Evolutionary conservation across 2,797 vertebrate genomes (phyloP), one percentile per base, ranked within the genome.

Genomic region (Apogon talboti): DNA sequence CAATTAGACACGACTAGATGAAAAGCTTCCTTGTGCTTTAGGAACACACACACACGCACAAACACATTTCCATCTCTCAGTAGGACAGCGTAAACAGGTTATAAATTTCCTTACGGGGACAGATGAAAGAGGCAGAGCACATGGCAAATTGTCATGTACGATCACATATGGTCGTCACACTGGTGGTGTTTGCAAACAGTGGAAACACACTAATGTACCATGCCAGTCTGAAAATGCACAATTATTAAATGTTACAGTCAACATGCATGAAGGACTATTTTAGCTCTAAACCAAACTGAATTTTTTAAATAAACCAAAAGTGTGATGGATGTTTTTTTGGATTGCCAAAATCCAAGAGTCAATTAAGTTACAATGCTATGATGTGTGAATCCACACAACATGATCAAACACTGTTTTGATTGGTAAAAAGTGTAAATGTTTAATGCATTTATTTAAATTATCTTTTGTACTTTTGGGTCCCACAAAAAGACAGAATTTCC

Each of bases 121-220:
- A 74, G 72, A 85, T 85, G 76, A 87, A 90, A 86, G 84, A 73
- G 66, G 53, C 48, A 43, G 63, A 58, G 71, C 69, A 74, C 64
- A 59, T 71, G 71, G 75, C 44, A 73, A 74, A 76, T 61, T 74
- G 79, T 82, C 74, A 49, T 82, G 68, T 74, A 62, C 44, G 16
- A 68, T 60, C 68, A 45, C 73, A 78, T 55, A 60, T 48, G 67
- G 69, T 10, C 50, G 46, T 76, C 61, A 79, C 70, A 62, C 42
- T 9, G 54, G 33, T 53, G 44, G 13, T 72, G 69, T 69, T 52
- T 68, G 49, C 65, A 56, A 70, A 79, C 76, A 67, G 71, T 13
- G 14, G 33, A 66, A 6, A 30, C 42, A 16, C 1, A 24, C 3
- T 6, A 42, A 71, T n/a, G 11, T 59, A 11, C 11, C 45, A 13